Percentiles rank a stretch among this genome's conserved stretches.
Evolutionary conservation across 2,113 vertebrate genomes (phyloP).

Genomic region (Hippocampus mohnikei): DNA sequence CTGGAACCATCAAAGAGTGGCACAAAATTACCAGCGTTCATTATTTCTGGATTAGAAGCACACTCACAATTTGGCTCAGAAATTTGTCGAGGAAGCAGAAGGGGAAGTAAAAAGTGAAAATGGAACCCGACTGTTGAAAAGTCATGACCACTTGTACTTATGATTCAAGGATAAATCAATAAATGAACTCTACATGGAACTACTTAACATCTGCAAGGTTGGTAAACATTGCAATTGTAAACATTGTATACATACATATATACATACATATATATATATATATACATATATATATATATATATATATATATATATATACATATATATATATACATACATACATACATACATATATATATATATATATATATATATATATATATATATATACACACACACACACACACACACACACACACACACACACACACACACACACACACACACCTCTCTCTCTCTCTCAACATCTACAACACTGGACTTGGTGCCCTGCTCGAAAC

Average conservation of each 20-base stretch:
- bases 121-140: not conserved
- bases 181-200: too few relatives aligned
- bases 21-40: not conserved
- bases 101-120: not conserved
- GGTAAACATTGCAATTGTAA: not conserved
- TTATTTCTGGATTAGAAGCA: not conserved
- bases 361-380: too few relatives aligned
- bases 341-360: too few relatives aligned
- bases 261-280: too few relatives aligned
- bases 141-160: not conserved
- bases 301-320: too few relatives aligned
- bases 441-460: not conserved
- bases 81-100: not conserved
- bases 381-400: too few relatives aligned
- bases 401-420: too few relatives aligned
- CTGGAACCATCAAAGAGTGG: not conserved
- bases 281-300: too few relatives aligned
- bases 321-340: too few relatives aligned
- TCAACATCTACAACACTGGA: slow-evolving; percentile 1
- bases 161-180: too few relatives aligned
- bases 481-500: slow-evolving; percentile 13
- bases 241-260: too few relatives aligned
- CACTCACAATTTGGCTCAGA: not conserved
- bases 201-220: not conserved
- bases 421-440: not conserved